These are phyloP conservation scores for Sapajus apella DNA, from an alignment of 2,113 vertebrate genomes.

Conservation along the genomic window DNA sequence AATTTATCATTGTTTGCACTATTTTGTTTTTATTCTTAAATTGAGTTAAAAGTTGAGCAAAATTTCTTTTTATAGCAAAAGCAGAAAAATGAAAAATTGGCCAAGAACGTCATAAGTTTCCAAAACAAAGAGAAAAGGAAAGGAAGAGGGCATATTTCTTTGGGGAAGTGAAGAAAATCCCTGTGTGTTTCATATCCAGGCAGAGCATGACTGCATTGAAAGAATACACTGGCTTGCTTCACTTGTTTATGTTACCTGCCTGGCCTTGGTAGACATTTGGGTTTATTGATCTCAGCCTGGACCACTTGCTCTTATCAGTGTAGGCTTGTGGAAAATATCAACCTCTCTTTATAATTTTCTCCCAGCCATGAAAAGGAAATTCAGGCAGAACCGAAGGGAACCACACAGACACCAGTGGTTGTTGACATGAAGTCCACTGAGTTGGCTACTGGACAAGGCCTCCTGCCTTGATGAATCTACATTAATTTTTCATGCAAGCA, in stretches of 20 bases:
- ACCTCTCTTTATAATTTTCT: neutral
- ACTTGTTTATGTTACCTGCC: slow-evolving; percentile 20
- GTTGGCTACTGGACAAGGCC: neutral
- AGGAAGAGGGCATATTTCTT: neutral
- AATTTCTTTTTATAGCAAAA: slow-evolving; percentile 62
- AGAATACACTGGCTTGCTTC: neutral
- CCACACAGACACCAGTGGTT: neutral
- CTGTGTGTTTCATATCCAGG: neutral
- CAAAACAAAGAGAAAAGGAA: slow-evolving; percentile 53
- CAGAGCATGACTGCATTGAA: neutral
- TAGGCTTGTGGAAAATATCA: neutral
- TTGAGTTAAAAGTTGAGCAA: slow-evolving; percentile 64
- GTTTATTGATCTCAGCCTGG: neutral
- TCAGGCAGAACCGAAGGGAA: neutral
- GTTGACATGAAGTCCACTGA: neutral
- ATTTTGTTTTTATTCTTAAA: slow-evolving; percentile 44
- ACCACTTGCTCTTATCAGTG: neutral
- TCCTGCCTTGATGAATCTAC: neutral
- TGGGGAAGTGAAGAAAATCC: slow-evolving; percentile 24
- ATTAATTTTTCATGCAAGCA: neutral
- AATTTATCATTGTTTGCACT: slow-evolving; percentile 51
- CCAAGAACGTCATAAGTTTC: slow-evolving; percentile 39
- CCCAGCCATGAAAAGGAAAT: neutral
- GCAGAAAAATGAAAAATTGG: slow-evolving; percentile 28
- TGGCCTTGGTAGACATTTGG: neutral